Evolutionary conservation across 2,113 vertebrate species (phyloP).

Genomic region (Apteryx mantelli): DNA sequence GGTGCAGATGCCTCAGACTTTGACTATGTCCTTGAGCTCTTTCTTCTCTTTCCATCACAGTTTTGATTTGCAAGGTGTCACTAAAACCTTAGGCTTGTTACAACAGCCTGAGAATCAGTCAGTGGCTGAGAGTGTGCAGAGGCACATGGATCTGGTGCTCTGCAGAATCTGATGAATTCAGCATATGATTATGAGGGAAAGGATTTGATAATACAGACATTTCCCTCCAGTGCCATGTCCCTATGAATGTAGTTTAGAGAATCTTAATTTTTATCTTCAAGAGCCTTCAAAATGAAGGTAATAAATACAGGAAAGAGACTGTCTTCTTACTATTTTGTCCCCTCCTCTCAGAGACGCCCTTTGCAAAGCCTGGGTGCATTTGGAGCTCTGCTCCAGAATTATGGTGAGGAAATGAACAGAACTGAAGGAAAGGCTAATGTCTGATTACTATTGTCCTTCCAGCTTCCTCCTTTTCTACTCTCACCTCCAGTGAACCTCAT

Average conservation of each 20-base stretch:
- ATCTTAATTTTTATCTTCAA: background rate
- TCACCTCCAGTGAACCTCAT: background rate
- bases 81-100: background rate
- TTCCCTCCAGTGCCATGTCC: accelerated
- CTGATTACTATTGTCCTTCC: background rate
- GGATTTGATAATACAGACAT: background rate
- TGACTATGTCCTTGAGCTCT: background rate
- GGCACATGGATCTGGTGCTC: background rate
- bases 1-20: background rate
- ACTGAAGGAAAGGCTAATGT: background rate
- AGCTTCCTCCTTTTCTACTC: background rate
- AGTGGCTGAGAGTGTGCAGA: background rate
- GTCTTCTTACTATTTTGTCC: background rate
- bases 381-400: background rate
- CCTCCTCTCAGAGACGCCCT: background rate
- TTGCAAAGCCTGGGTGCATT: background rate
- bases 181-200: background rate
- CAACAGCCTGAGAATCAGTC: background rate
- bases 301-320: background rate
- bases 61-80: background rate
- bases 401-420: background rate
- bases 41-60: background rate
- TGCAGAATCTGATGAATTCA: background rate
- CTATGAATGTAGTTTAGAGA: accelerated
- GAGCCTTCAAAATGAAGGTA: background rate